These are phyloP conservation scores for Mylabris phalerata DNA, from an alignment of 1,140 invertebrate genomes.

Conservation along the genomic window DNA sequence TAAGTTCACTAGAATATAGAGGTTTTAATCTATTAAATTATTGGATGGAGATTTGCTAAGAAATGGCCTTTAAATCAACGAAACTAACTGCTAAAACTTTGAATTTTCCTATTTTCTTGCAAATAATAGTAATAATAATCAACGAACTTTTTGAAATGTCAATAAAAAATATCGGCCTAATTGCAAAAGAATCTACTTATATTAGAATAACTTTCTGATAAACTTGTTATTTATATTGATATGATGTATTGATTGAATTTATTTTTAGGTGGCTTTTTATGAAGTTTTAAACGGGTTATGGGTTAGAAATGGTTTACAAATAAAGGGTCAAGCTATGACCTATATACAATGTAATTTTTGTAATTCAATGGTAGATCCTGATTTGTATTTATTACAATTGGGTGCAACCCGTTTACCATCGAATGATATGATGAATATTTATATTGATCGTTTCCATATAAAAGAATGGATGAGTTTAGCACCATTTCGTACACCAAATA, in stretches of 20 bases:
- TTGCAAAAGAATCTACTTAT: too few relatives aligned
- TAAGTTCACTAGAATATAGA: too few relatives aligned
- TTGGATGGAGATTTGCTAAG: too few relatives aligned
- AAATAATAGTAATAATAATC: too few relatives aligned
- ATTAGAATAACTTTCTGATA: too few relatives aligned
- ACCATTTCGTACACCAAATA: conserved; percentile 55
- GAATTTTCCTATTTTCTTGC: too few relatives aligned
- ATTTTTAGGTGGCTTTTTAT: conserved; percentile 80
- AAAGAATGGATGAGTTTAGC: conserved; percentile 79
- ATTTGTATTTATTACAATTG: conserved; percentile 88
- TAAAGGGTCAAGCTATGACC: conserved; percentile 97
- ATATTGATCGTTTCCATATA: conserved; percentile 82
- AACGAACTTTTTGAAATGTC: too few relatives aligned
- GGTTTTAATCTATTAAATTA: too few relatives aligned
- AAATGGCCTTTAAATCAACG: too few relatives aligned
- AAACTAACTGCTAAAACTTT: too few relatives aligned
- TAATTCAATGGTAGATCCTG: conserved; percentile 96
- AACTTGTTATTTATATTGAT: too few relatives aligned
- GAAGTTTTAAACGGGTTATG: conserved; percentile 91
- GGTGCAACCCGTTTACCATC: conserved; percentile 83
- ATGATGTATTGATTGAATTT: conserved; percentile 4
- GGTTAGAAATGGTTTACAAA: conserved; percentile 95
- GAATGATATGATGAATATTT: conserved; percentile 76
- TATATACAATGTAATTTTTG: conserved; percentile 98
- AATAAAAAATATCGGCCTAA: too few relatives aligned